Evolutionary conservation across 2,113 vertebrate species (phyloP).

Genomic region (Hoplias malabaricus): DNA sequence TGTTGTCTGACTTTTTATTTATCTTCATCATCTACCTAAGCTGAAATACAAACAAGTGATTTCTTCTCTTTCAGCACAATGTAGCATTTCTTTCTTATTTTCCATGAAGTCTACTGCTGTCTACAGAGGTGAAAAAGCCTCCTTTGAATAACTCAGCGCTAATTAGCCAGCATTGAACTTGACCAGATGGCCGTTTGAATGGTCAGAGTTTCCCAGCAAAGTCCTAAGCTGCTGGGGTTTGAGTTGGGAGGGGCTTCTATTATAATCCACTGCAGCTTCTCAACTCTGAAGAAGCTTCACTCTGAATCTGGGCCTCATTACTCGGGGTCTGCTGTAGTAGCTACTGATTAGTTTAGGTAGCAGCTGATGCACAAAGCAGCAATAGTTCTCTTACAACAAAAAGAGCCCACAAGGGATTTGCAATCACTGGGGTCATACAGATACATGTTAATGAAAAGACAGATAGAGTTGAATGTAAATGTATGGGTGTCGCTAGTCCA

Average conservation of each 20-base stretch:
- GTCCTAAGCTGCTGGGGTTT: slow-evolving; percentile 33
- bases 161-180: slow-evolving; percentile 56
- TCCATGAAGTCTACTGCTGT: slow-evolving; percentile 41
- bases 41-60: too few relatives aligned
- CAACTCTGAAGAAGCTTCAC: not conserved
- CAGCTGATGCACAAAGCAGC: not conserved
- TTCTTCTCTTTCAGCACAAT: not conserved
- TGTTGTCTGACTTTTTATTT: too few relatives aligned
- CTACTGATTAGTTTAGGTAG: not conserved
- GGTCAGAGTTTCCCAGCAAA: slow-evolving; percentile 35
- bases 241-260: slow-evolving; percentile 6
- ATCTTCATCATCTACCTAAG: too few relatives aligned
- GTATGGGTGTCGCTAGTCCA: too few relatives aligned
- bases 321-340: not conserved
- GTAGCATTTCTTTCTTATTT: slow-evolving; percentile 25
- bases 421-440: not conserved
- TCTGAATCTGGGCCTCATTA: not conserved
- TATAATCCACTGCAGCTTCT: slow-evolving; percentile 28
- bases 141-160: slow-evolving; percentile 48
- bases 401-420: not conserved
- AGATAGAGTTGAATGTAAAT: too few relatives aligned
- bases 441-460: not conserved
- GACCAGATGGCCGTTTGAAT: slow-evolving; percentile 46
- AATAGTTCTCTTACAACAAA: not conserved
- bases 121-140: slow-evolving; percentile 37